Base-by-base conservation (phyloP, 2,888 invertebrate species). In the Eilema sororculum region DNA sequence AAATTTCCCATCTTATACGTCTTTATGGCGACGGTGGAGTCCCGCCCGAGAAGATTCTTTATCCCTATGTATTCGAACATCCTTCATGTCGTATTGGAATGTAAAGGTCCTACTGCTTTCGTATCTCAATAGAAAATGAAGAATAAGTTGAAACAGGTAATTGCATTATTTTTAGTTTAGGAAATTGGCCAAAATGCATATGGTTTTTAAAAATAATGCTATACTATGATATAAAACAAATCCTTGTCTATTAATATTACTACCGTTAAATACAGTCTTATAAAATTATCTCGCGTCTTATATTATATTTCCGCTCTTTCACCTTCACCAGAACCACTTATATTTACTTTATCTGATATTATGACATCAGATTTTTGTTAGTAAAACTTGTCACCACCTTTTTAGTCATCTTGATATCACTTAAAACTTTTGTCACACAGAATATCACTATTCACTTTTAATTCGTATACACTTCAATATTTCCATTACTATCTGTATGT, bases 381-480 rank as follows among this genome's bases (percentile, higher is more conserved):
- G 3, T 16, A 24, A 22, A 33, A 3, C 20, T 16, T 30, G 20
- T 22, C 24, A 30, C 22, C 52, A 13, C 13, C 33, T 65, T 56
- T 6, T 58, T 66, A 8, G 20, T 33, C 37, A 57, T 41, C 28
- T 16, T 25, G 25, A 59, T 46, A 41, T 24, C 58, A 65, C 63
- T 57, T 63, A 28, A 9, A n/a, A 41, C 12, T 25, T 56, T 22
- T 56, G n/a, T 41, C 62, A 52, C n/a, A 25, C 46, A 37, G 16
- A 16, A 22, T 8, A n/a, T n/a, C 63, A 66, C 59, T 63, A 24
- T 52, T 69, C 46, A 69, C 60, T 72, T 56, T 80, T 85, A 94
- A 78, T 93, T 93, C 6, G 93, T 92, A 77, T 84, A 90, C 61
- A 95, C 92, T 80, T 94, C 93, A 37, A 95, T 93, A 72, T 94